Percentiles rank a stretch among this genome's conserved stretches.
Conservation (phyloP, 2,113 vertebrate genomes). For the Chaetodon trifascialis region DNA sequence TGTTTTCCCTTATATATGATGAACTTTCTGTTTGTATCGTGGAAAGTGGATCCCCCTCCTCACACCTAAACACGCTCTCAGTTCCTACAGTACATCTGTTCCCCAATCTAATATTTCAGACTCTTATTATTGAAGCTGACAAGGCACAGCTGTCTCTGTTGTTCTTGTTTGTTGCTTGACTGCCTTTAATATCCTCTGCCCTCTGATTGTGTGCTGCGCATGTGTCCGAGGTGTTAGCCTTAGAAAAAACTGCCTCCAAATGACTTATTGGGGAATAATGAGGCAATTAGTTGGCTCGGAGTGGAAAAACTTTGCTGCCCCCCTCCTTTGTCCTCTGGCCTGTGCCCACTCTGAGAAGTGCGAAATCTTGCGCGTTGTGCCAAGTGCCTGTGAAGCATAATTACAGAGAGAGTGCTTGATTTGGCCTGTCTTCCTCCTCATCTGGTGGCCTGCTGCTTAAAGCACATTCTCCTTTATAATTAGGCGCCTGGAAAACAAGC, state of each 20-base stretch:
- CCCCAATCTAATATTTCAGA: constrained; percentile 62
- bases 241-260: constrained; percentile 72
- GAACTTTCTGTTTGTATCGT: background rate
- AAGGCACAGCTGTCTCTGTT: constrained; percentile 66
- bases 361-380: constrained; percentile 80
- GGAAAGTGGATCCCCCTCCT: constrained; percentile 12
- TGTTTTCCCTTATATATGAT: background rate
- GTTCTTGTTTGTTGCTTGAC: constrained; percentile 80
- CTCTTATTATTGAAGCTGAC: constrained; percentile 68
- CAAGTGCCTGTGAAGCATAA: constrained; percentile 82
- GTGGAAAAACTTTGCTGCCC: constrained; percentile 76
- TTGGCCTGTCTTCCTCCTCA: constrained; percentile 86
- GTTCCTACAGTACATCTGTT: constrained; percentile 47
- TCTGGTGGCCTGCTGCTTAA: constrained; percentile 86
- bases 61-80: constrained; percentile 6
- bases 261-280: constrained; percentile 85
- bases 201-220: constrained; percentile 69
- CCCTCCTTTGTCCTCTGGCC: constrained; percentile 64
- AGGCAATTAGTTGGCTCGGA: constrained; percentile 83
- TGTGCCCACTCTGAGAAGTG: constrained; percentile 80
- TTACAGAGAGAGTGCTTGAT: constrained; percentile 84
- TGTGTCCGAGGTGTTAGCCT: constrained; percentile 82
- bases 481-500: constrained; percentile 83
- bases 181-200: constrained; percentile 77
- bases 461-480: constrained; percentile 85